Evolutionary conservation across 2,888 invertebrate genomes (phyloP), one percentile per base, ranked within the genome.

Genomic region (Aphodius granarius): DNA sequence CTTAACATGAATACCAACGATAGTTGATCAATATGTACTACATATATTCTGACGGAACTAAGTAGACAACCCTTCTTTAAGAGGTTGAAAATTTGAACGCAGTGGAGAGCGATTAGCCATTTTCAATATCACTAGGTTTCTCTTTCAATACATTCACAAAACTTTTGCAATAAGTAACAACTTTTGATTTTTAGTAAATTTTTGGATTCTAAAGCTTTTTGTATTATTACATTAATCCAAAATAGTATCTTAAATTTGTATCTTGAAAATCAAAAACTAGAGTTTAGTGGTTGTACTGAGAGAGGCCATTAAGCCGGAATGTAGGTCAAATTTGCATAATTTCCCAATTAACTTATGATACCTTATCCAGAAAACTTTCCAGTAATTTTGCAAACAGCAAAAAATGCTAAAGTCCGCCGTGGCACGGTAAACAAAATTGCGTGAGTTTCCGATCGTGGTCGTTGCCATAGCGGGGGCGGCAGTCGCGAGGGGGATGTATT

Each of bases 351-450:
- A 43, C 43, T 43, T 43, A 43, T 43, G 43, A 43, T 43, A 43
- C 43, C 43, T 43, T 43, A 43, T 43, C 43, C 43, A 43, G 43
- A 43, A 43, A 43, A 43, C 43, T 43, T 68, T 68, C 15, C 0
- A n/a, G 68, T 21, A 68, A 19, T 68, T 68, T 68, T 21, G 19
- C 5, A 20, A 68, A 6, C 9, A 22, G 20, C 19, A 68, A 68
- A 68, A 68, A 21, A 20, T 21, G 68, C 21, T 68, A 68, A 68
- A 68, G 68, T 68, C n/a, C 68, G 68, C n/a, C 68, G 18, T 68
- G 22, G 70, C 73, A 73, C 66, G 72, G 68, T 70, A 73, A 81
- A 81, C 80, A 80, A 77, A 77, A 74, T 82, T 79, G 82, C 82
- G 82, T 82, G 82, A 77, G 43, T 43, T 43, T 43, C 43, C 43